Percentiles rank a stretch among this genome's conserved stretches.
Evolutionary conservation across 2,888 invertebrate species (phyloP).

Genomic region (Diaprepes abbreviatus): DNA sequence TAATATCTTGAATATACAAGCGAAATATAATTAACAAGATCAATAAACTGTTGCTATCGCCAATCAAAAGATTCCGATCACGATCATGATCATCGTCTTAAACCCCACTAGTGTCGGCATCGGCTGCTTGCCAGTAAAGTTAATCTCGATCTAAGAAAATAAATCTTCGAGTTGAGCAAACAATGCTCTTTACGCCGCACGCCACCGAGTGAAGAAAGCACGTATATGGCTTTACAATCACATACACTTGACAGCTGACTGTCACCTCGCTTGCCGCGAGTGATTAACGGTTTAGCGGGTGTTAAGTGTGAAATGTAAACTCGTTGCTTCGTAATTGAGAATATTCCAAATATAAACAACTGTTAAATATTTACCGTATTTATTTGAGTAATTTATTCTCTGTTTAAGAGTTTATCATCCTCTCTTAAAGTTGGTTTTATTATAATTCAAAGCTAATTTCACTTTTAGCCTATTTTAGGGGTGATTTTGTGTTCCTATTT

Average conservation of each 20-base stretch:
- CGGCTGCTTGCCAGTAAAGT: slow-evolving; percentile 32
- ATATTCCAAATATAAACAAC: too few relatives aligned
- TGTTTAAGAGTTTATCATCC: too few relatives aligned
- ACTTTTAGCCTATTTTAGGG: too few relatives aligned
- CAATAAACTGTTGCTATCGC: slow-evolving; percentile 28
- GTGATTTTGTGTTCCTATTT: too few relatives aligned
- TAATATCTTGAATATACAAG: too few relatives aligned
- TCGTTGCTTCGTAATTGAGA: slow-evolving; percentile 3
- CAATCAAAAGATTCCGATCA: slow-evolving; percentile 41
- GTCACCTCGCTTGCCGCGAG: slow-evolving; percentile 46
- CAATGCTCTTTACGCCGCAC: slow-evolving; percentile 46
- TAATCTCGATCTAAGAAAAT: slow-evolving; percentile 50
- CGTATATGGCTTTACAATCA: slow-evolving; percentile 53
- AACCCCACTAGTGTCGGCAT: slow-evolving; percentile 17
- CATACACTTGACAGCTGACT: slow-evolving; percentile 53
- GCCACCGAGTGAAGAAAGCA: slow-evolving; percentile 47
- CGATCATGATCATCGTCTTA: slow-evolving; percentile 38
- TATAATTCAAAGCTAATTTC: too few relatives aligned
- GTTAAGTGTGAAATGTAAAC: slow-evolving; percentile 1
- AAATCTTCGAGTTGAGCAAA: slow-evolving; percentile 45
- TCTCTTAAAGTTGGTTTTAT: too few relatives aligned
- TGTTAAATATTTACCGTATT: too few relatives aligned
- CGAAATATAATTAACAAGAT: slow-evolving; percentile 28
- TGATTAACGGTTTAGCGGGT: slow-evolving; percentile 27
- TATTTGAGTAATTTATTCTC: too few relatives aligned